Conservation (phyloP, 2,888 invertebrate genomes). For the Poecilus cupreus region DNA sequence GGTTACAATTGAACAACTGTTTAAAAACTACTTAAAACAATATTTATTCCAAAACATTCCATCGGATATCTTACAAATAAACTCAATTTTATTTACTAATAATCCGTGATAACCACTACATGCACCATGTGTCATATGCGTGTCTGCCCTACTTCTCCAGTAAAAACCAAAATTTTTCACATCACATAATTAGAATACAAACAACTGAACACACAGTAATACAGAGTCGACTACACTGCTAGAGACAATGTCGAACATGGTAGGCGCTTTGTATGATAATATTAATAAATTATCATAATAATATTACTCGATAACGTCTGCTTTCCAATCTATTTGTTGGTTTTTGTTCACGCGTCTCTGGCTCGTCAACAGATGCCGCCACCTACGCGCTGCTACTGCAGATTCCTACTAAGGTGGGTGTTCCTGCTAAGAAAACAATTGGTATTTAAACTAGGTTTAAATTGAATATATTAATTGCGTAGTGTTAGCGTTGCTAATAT, state of each 20-base stretch:
- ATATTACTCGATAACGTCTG: constrained; percentile 33
- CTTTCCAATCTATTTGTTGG: constrained; percentile 20
- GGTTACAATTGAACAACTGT: background rate
- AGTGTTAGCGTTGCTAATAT: background rate
- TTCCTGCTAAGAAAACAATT: background rate
- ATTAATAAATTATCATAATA: constrained; percentile 47
- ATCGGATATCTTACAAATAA: background rate
- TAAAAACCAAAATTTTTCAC: background rate
- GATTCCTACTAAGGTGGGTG: background rate
- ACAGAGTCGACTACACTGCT: background rate
- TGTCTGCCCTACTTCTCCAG: background rate
- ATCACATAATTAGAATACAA: constrained; percentile 1
- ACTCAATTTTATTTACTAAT: background rate
- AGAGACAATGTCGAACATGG: constrained; percentile 25
- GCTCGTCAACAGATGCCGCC: constrained; percentile 29
- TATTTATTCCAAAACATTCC: background rate
- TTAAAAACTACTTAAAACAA: background rate
- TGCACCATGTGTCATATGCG: background rate
- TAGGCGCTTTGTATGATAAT: constrained; percentile 52
- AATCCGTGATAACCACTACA: background rate
- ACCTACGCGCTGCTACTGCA: constrained; percentile 32
- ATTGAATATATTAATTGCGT: constrained; percentile 8
- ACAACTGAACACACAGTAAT: background rate
- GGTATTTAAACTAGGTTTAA: background rate
- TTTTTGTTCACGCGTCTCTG: constrained; percentile 12